Evolutionary conservation across 2,797 vertebrate genomes (phyloP).

Genomic region (Chelidonichthys spinosus): DNA sequence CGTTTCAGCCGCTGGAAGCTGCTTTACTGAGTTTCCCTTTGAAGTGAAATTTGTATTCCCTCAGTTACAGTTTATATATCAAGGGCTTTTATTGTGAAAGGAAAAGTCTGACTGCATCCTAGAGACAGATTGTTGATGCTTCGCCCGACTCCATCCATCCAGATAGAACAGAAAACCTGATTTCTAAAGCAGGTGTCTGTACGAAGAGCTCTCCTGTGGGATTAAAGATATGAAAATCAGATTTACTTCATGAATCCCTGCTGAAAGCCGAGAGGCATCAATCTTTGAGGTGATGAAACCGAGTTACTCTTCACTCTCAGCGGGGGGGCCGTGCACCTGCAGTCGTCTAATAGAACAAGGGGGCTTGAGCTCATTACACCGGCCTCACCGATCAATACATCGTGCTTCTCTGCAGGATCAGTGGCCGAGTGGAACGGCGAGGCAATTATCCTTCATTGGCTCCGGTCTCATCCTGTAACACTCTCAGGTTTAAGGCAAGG

Average conservation of each 20-base stretch:
- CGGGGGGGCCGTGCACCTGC: slow-evolving; percentile 39
- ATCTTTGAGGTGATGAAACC: slow-evolving; percentile 42
- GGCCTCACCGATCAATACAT: slow-evolving; percentile 52
- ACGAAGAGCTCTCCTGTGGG: slow-evolving; percentile 3
- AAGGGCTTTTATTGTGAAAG: too few species aligned
- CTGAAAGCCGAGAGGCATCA: slow-evolving; percentile 40
- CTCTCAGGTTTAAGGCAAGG: not conserved
- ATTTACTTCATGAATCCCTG: slow-evolving; percentile 38
- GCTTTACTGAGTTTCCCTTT: too few species aligned
- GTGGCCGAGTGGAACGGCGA: slow-evolving; percentile 7
- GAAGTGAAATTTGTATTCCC: too few species aligned
- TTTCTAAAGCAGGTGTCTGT: slow-evolving; percentile 8
- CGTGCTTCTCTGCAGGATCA: slow-evolving; percentile 23
- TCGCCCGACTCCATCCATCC: not conserved
- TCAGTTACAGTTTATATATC: too few species aligned
- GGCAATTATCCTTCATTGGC: slow-evolving; percentile 23
- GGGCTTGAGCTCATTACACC: slow-evolving; percentile 23
- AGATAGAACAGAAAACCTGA: slow-evolving; percentile 20
- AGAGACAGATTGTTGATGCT: slow-evolving; percentile 5
- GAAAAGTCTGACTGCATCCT: not conserved
- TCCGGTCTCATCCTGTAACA: not conserved
- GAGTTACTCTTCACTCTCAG: slow-evolving; percentile 51
- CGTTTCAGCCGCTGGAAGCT: too few species aligned
- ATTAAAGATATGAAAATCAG: slow-evolving; percentile 30
- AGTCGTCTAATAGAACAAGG: slow-evolving; percentile 42